Conservation (phyloP, 2,888 invertebrate species). For the Emesis castigata region DNA sequence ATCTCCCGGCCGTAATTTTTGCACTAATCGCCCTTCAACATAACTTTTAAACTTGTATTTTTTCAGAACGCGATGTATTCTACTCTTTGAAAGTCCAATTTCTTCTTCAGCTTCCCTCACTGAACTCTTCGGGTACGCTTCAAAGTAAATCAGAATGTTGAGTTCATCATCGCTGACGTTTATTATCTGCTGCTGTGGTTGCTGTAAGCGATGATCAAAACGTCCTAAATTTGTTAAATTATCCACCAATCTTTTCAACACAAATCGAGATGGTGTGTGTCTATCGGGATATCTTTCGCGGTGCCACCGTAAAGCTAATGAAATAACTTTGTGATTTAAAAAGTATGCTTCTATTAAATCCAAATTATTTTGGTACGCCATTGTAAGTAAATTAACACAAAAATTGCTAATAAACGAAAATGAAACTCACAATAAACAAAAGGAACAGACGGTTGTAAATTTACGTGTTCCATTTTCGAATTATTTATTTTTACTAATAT, state of each 20-base stretch:
- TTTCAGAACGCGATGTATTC: not conserved
- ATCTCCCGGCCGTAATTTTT: conserved; percentile 3
- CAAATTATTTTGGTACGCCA: too few relatives aligned
- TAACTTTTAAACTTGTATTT: conserved; percentile 24
- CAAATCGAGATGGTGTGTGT: too few relatives aligned
- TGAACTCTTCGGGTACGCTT: conserved; percentile 5
- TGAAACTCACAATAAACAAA: too few relatives aligned
- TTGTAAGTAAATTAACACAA: too few relatives aligned
- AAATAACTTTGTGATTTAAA: too few relatives aligned
- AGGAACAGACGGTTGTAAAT: too few relatives aligned
- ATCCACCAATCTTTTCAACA: not conserved
- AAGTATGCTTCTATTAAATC: too few relatives aligned
- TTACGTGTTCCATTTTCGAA: too few relatives aligned
- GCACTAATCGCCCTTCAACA: conserved; percentile 22
- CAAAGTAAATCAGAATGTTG: conserved; percentile 13
- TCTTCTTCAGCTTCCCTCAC: conserved; percentile 11
- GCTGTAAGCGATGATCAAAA: not conserved
- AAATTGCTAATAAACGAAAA: too few relatives aligned
- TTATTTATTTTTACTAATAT: too few relatives aligned
- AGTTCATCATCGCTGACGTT: conserved; percentile 3
- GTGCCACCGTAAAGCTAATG: too few relatives aligned
- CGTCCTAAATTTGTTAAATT: conserved; percentile 16
- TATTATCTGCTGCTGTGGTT: not conserved
- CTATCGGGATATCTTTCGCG: too few relatives aligned
- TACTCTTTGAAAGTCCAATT: conserved; percentile 7